These are phyloP conservation scores for Nothocercus julius DNA, from an alignment of 2,113 vertebrate genomes.

Conservation along the genomic window DNA sequence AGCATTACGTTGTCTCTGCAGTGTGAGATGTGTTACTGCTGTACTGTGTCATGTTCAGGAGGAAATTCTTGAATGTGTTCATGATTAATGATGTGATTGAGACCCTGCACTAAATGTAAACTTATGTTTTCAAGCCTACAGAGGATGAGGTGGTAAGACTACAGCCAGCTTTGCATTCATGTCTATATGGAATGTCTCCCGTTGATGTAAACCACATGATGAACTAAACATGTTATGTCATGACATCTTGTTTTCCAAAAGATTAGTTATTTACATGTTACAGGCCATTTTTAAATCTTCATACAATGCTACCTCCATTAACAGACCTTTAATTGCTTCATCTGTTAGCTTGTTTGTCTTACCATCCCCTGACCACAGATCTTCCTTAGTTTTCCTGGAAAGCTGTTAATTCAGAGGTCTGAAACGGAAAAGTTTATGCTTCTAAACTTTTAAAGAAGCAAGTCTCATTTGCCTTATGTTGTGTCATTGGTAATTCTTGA, in stretches of 20 bases:
- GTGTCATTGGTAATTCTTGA: constrained; percentile 17
- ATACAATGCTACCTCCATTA: not conserved
- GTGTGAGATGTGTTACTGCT: not conserved
- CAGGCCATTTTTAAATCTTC: constrained; percentile 33
- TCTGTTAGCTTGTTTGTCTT: constrained; percentile 49
- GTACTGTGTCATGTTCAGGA: not conserved
- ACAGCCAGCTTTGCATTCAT: constrained; percentile 69
- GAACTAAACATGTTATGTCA: not conserved
- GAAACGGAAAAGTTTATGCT: constrained; percentile 20
- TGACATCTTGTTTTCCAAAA: constrained; percentile 29
- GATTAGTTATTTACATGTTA: constrained; percentile 2
- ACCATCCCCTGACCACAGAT: constrained; percentile 31
- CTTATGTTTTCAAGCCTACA: constrained; percentile 93
- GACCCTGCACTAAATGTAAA: constrained; percentile 83
- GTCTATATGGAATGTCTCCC: constrained; percentile 69
- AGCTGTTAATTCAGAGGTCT: constrained; percentile 30
- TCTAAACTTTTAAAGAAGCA: not conserved
- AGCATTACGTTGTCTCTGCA: not conserved
- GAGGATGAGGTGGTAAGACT: constrained; percentile 97
- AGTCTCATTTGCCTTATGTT: not conserved
- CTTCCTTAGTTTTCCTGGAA: not conserved
- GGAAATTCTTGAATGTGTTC: constrained; percentile 27
- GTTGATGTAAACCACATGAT: constrained; percentile 57
- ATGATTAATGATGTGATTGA: constrained; percentile 42
- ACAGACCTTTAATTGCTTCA: constrained; percentile 44